Conservation (phyloP, 1,140 invertebrate genomes). For the Hyles euphorbiae region DNA sequence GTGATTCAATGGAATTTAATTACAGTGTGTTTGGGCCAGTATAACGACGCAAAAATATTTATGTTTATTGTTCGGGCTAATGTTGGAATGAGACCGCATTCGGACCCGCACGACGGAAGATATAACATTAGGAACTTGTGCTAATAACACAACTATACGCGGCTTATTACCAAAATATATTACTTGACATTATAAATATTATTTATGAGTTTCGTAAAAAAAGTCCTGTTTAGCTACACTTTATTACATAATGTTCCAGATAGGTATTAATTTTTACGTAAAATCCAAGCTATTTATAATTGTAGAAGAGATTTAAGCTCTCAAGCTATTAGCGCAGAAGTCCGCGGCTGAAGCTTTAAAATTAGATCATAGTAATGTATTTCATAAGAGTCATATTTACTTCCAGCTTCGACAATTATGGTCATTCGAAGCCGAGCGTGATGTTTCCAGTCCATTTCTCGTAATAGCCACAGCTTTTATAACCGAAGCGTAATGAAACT, state of each 20-base stretch:
- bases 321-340: too few relatives aligned
- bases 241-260: too few relatives aligned
- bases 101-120: constrained; percentile 6
- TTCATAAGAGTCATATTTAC: constrained; percentile 11
- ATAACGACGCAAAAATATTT: constrained; percentile 68
- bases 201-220: too few relatives aligned
- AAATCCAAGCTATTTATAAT: too few relatives aligned
- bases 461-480: constrained; percentile 69
- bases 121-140: too few relatives aligned
- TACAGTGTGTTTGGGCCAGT: constrained; percentile 46
- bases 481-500: constrained; percentile 73
- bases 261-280: too few relatives aligned
- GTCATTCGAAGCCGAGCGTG: constrained; percentile 64
- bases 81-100: constrained; percentile 49
- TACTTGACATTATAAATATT: too few relatives aligned
- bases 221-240: too few relatives aligned
- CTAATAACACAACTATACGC: too few relatives aligned
- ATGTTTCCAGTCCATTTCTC: constrained; percentile 72
- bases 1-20: constrained; percentile 69
- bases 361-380: neutral
- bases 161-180: too few relatives aligned
- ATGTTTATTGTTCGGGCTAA: constrained; percentile 64
- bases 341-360: too few relatives aligned
- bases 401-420: constrained; percentile 62
- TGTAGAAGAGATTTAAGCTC: too few relatives aligned